A percentile compares a stretch with the other conserved stretches of the same genome.
phyloP scores from a whole-genome alignment of 1,140 invertebrate genomes.

The Pectinophora gossypiella region DNA sequence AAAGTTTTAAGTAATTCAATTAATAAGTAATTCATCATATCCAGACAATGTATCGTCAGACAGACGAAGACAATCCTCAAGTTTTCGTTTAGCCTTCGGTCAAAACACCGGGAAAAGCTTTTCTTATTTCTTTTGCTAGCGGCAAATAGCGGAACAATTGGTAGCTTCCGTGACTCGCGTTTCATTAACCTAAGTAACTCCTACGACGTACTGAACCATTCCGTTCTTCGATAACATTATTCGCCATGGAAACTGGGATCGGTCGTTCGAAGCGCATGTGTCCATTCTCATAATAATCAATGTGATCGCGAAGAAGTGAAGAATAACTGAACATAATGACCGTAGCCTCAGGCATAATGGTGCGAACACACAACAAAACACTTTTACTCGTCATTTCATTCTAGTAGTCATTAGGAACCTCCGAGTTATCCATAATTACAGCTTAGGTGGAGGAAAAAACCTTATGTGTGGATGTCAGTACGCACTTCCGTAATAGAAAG shows the following conservation, averaged over 20 bases:
- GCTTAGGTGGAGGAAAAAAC: too few species aligned
- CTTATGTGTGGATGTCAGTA: too few species aligned
- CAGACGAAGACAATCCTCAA: too few species aligned
- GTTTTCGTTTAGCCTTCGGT: too few species aligned
- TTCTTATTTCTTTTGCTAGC: too few species aligned
- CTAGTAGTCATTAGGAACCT: slow-evolving; percentile 12
- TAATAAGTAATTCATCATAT: too few species aligned
- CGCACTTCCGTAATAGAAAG: too few species aligned
- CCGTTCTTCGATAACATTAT: neutral
- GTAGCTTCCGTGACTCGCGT: neutral
- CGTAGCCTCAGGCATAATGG: slow-evolving; percentile 38
- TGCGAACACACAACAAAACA: slow-evolving; percentile 40
- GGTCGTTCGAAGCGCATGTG: neutral
- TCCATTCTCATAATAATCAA: slow-evolving; percentile 40
- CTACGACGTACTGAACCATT: neutral
- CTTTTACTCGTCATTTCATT: slow-evolving; percentile 35
- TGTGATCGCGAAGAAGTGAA: too few species aligned
- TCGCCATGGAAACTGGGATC: neutral
- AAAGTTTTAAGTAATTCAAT: too few species aligned
- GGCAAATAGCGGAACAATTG: neutral
- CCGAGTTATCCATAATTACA: slow-evolving; percentile 15
- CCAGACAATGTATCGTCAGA: too few species aligned
- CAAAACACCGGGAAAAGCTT: too few species aligned
- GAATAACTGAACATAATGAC: slow-evolving; percentile 52
- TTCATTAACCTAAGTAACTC: neutral